phyloP scores from a whole-genome alignment of 2,797 vertebrate genomes.

The Melanotaenia trifasciata region DNA sequence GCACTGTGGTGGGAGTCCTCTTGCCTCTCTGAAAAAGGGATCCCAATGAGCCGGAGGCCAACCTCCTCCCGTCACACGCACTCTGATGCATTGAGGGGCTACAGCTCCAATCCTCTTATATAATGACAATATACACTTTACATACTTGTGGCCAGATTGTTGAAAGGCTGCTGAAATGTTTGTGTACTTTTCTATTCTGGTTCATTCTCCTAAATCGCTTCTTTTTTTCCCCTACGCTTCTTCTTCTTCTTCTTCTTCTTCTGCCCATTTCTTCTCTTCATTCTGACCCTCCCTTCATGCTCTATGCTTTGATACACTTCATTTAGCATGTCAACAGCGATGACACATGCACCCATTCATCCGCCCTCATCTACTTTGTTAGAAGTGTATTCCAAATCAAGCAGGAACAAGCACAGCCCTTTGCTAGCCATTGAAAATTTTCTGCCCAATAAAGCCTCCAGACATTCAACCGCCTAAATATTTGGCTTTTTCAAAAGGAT shows the following conservation, averaged over 20 bases:
- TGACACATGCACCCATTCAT: conserved; percentile 73
- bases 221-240: not conserved
- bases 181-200: conserved; percentile 10
- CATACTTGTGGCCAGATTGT: conserved; percentile 20
- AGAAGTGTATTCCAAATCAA: conserved; percentile 63
- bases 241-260: conserved; percentile 11
- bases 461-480: conserved; percentile 59
- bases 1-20: conserved; percentile 33
- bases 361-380: conserved; percentile 54
- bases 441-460: conserved; percentile 70
- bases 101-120: not conserved
- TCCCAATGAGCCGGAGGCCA: conserved; percentile 59
- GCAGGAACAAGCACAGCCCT: conserved; percentile 72
- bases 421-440: conserved; percentile 59
- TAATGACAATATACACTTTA: conserved; percentile 11
- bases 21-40: conserved; percentile 47
- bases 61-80: conserved; percentile 11
- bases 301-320: conserved; percentile 76
- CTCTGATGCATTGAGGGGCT: conserved; percentile 1
- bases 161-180: conserved; percentile 34
- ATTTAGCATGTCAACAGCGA: conserved; percentile 74
- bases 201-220: conserved; percentile 10
- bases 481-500: conserved; percentile 65
- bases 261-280: conserved; percentile 31
- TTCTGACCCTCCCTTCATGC: conserved; percentile 48